Conservation (phyloP, 2,113 vertebrate species). For the Etia nguti region DNA sequence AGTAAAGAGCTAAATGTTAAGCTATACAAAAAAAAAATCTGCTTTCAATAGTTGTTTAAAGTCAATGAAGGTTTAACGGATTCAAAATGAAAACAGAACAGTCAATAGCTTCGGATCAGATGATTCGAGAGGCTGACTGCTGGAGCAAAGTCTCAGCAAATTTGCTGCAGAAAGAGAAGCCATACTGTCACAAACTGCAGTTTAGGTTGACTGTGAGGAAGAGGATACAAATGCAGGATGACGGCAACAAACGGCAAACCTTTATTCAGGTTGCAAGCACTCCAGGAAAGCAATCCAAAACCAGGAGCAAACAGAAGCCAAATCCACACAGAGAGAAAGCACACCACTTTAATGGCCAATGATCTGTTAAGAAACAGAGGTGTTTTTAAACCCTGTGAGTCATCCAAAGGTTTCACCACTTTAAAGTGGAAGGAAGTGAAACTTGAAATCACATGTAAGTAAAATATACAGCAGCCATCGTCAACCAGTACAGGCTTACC, state of each 20-base stretch:
- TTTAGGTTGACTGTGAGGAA: background rate
- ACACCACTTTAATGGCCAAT: background rate
- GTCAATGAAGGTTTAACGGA: background rate
- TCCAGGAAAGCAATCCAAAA: background rate
- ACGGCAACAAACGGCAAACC: background rate
- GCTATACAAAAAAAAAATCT: no score
- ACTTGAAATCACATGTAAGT: background rate
- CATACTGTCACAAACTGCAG: background rate
- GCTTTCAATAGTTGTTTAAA: background rate
- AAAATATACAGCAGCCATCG: background rate
- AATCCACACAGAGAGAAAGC: background rate
- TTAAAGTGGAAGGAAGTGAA: slow-evolving; percentile 3
- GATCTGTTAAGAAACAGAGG: background rate
- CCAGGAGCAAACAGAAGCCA: background rate
- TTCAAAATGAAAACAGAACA: background rate
- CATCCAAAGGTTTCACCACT: background rate
- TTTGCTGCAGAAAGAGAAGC: background rate
- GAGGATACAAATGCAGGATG: background rate
- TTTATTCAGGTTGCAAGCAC: background rate
- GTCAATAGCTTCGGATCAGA: background rate
- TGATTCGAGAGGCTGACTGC: background rate
- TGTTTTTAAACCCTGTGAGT: background rate
- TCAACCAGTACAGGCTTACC: fast-evolving
- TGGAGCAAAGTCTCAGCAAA: background rate
- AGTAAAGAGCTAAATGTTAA: no score